Percentiles rank a stretch among this genome's conserved stretches.
Evolutionary conservation across 2,797 vertebrate species (phyloP).

Genomic region (Propithecus deckenii): DNA sequence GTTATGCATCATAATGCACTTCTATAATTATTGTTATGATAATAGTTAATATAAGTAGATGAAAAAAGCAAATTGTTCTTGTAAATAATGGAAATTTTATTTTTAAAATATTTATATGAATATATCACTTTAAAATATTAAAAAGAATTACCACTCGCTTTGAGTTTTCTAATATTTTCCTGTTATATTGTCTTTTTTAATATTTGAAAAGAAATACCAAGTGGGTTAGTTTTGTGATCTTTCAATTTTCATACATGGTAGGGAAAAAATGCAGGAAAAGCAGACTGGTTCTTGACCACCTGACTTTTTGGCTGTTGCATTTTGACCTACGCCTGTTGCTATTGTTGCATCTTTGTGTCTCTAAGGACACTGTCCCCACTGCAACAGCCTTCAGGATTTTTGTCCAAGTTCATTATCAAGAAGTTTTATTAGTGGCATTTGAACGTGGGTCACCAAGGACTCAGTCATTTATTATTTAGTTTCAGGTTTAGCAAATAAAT

Average conservation of each 20-base stretch:
- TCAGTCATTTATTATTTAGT: conserved; percentile 6
- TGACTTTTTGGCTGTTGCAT: not conserved
- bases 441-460: conserved; percentile 29
- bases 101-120: not conserved
- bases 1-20: not conserved
- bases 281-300: not conserved
- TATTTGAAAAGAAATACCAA: not conserved
- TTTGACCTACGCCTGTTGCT: not conserved
- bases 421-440: conserved; percentile 7
- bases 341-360: not conserved
- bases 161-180: not conserved
- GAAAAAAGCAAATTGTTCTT: not conserved
- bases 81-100: not conserved
- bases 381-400: not conserved
- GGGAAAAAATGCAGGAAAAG: not conserved
- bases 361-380: conserved; percentile 3
- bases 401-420: conserved; percentile 12
- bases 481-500: conserved; percentile 8
- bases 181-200: not conserved
- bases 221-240: not conserved
- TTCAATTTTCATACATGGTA: not conserved
- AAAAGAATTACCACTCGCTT: not conserved
- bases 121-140: not conserved
- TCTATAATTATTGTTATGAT: not conserved
- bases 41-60: not conserved